phyloP scores from a whole-genome alignment of 1,140 invertebrate species.

The Saxidomus purpurata region DNA sequence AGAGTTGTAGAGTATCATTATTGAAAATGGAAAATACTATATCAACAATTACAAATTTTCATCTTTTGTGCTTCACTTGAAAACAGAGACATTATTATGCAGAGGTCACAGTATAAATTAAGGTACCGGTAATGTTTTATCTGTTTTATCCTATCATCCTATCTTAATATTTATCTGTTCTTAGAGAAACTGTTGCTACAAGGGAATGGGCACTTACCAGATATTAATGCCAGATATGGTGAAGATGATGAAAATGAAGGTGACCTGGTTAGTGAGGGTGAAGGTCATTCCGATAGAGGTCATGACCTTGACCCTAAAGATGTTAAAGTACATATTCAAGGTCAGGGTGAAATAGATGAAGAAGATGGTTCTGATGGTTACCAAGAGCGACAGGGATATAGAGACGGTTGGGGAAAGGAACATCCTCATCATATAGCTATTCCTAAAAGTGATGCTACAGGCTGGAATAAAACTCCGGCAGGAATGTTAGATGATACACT shows the following conservation, averaged over 20 bases:
- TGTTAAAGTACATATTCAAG: constrained; percentile 21
- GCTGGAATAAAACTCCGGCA: constrained; percentile 19
- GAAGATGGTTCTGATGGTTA: constrained; percentile 28
- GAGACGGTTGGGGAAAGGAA: constrained; percentile 6
- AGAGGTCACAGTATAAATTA: too few species aligned
- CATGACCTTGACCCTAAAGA: constrained; percentile 33
- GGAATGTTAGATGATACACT: background rate
- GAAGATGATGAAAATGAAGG: background rate
- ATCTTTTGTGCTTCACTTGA: too few species aligned
- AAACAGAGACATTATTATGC: too few species aligned
- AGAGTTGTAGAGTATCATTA: too few species aligned
- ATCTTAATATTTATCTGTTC: too few species aligned
- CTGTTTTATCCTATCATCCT: too few species aligned
- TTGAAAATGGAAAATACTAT: too few species aligned
- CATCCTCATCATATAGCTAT: background rate
- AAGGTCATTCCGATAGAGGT: background rate
- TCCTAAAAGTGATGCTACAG: background rate
- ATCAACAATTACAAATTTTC: too few species aligned
- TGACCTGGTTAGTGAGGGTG: constrained; percentile 39
- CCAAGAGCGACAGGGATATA: constrained; percentile 2
- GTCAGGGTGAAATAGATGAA: constrained; percentile 22
- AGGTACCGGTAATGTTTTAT: too few species aligned
- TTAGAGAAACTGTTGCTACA: too few species aligned
- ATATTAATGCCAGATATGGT: background rate
- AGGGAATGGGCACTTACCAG: background rate